A percentile compares a stretch with the other conserved stretches of the same genome.
Evolutionary conservation across 2,797 vertebrate species (phyloP).

Genomic region (Myripristis jacobus): DNA sequence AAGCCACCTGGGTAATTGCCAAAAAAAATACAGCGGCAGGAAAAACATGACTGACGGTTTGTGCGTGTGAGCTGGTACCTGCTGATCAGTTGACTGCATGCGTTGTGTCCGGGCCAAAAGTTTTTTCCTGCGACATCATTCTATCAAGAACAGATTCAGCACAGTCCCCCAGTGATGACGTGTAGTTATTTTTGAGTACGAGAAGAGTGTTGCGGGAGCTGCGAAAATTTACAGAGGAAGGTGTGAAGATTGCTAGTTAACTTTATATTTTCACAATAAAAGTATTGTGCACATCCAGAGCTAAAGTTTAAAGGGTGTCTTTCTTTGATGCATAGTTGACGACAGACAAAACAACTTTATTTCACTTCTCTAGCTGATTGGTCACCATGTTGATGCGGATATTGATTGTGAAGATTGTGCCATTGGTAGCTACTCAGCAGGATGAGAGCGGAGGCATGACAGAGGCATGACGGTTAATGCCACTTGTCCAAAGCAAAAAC

Average conservation of each 20-base stretch:
- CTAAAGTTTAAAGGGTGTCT: no score
- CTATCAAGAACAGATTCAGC: slow-evolving; percentile 1
- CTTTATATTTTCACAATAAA: background rate
- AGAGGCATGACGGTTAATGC: no score
- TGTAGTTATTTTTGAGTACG: background rate
- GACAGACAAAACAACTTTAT: no score
- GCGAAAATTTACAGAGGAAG: background rate
- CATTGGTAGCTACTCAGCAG: no score
- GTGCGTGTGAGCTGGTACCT: background rate
- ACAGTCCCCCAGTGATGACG: background rate
- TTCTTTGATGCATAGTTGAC: no score
- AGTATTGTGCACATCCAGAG: no score
- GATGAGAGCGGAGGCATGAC: no score
- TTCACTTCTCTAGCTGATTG: no score
- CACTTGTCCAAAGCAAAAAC: no score
- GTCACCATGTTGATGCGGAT: no score
- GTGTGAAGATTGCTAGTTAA: background rate
- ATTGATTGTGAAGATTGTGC: no score
- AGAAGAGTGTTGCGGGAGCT: background rate
- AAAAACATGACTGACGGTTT: slow-evolving; percentile 39
- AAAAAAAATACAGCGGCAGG: slow-evolving; percentile 22
- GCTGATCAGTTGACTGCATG: slow-evolving; percentile 10
- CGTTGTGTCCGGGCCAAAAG: no score
- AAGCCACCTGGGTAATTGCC: slow-evolving; percentile 68
- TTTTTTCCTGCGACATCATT: background rate